phyloP scores from a whole-genome alignment of 2,113 vertebrate genomes.

The Misgurnus mizolepis region DNA sequence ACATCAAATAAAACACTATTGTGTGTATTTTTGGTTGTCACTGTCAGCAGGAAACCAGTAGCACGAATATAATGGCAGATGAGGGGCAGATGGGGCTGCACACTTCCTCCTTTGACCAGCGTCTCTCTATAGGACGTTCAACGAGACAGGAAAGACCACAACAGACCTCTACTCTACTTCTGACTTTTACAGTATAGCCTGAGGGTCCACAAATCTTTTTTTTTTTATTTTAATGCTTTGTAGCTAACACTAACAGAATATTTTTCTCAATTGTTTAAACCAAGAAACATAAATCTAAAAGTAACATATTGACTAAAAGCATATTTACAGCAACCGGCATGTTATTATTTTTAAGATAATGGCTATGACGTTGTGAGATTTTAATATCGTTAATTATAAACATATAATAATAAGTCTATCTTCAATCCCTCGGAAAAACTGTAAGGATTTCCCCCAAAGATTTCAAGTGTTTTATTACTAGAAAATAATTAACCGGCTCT shows the following conservation, averaged over 20 bases:
- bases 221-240: neutral
- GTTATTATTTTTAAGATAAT: too few relatives aligned
- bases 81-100: slow-evolving; percentile 26
- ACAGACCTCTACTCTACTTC: slow-evolving; percentile 14
- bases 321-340: too few relatives aligned
- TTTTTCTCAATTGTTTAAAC: too few relatives aligned
- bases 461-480: neutral
- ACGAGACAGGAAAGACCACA: slow-evolving; percentile 41
- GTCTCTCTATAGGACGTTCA: neutral
- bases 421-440: too few relatives aligned
- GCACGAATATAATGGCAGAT: slow-evolving; percentile 15
- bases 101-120: slow-evolving; percentile 52
- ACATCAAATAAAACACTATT: neutral
- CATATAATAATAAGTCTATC: too few relatives aligned
- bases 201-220: neutral
- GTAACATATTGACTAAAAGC: too few relatives aligned
- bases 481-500: neutral
- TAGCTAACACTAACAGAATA: neutral
- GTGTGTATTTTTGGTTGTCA: slow-evolving; percentile 26
- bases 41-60: slow-evolving; percentile 19
- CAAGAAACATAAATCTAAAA: too few relatives aligned
- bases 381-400: too few relatives aligned
- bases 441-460: too few relatives aligned
- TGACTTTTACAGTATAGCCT: neutral
- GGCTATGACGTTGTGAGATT: too few relatives aligned